Evolutionary conservation across 2,888 invertebrate species (phyloP).

Genomic region (Leucoma salicis): DNA sequence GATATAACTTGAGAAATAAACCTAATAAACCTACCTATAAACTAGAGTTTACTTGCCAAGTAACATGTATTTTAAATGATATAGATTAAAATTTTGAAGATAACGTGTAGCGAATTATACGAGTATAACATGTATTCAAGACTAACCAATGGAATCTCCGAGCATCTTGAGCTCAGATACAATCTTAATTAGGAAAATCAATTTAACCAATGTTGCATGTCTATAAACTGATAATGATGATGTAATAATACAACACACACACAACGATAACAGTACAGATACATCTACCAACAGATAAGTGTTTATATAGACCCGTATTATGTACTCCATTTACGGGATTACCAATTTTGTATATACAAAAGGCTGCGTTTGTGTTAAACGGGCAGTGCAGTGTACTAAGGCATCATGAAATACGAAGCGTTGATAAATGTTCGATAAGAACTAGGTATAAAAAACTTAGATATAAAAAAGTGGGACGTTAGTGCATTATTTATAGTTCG

Average conservation of each 20-base stretch:
- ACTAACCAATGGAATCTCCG: neutral
- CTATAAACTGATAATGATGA: slow-evolving; percentile 56
- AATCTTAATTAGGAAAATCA: slow-evolving; percentile 59
- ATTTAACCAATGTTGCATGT: slow-evolving; percentile 54
- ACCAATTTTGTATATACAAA: slow-evolving; percentile 30
- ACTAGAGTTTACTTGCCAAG: no score
- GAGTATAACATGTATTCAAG: no score
- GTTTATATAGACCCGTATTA: no score
- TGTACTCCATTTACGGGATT: slow-evolving; percentile 23
- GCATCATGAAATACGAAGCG: slow-evolving; percentile 30
- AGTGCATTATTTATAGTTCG: no score
- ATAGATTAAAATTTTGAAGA: no score
- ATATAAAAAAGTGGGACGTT: no score
- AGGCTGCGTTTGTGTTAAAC: slow-evolving; percentile 22
- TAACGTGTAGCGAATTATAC: no score
- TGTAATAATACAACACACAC: slow-evolving; percentile 46
- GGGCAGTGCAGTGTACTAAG: slow-evolving; percentile 28
- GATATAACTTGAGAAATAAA: no score
- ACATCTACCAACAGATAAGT: no score
- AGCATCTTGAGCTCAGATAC: slow-evolving; percentile 23
- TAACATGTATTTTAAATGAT: no score
- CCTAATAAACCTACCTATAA: no score
- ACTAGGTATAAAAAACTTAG: no score
- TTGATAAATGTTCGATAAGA: slow-evolving; percentile 16
- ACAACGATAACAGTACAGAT: slow-evolving; percentile 6